Evolutionary conservation across 2,797 vertebrate species (phyloP).

Genomic region (Antrozous pallidus): DNA sequence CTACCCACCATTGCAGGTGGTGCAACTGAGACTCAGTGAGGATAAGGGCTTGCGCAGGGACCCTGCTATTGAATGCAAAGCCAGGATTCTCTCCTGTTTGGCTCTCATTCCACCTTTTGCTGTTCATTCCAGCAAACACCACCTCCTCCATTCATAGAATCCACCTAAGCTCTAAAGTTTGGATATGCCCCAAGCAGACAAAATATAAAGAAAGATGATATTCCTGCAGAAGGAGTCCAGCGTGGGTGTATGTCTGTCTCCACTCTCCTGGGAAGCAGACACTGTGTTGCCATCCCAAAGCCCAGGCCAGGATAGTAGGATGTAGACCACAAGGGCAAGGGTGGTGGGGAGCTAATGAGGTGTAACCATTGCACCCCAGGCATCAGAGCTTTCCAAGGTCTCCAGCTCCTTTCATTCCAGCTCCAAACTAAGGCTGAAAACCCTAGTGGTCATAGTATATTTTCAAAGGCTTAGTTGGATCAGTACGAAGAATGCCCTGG

Average conservation of each 20-base stretch:
- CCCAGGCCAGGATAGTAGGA: background rate
- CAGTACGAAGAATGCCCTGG: constrained; percentile 46
- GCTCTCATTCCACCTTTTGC: background rate
- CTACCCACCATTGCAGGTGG: background rate
- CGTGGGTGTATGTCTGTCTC: background rate
- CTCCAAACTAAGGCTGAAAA: constrained; percentile 42
- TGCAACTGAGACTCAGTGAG: background rate
- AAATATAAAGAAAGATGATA: background rate
- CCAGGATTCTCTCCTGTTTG: background rate
- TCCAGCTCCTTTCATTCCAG: constrained; percentile 41
- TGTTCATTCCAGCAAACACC: background rate
- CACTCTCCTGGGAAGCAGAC: background rate
- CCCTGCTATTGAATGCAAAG: background rate
- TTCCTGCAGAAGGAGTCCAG: background rate
- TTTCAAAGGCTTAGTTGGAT: constrained; percentile 65
- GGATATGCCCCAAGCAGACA: background rate
- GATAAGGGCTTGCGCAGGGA: background rate
- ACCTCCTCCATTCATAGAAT: background rate
- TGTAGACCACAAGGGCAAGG: background rate
- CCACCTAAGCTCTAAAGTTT: background rate
- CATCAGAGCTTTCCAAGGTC: constrained; percentile 8
- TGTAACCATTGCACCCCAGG: constrained; percentile 21
- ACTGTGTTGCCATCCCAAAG: background rate
- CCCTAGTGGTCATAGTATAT: constrained; percentile 40
- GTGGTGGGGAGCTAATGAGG: background rate